These are phyloP conservation scores for Cladorhizidae sp. DNA, from an alignment of 37 sponge, comb jelly and placozoan species.

Conservation along the genomic window DNA sequence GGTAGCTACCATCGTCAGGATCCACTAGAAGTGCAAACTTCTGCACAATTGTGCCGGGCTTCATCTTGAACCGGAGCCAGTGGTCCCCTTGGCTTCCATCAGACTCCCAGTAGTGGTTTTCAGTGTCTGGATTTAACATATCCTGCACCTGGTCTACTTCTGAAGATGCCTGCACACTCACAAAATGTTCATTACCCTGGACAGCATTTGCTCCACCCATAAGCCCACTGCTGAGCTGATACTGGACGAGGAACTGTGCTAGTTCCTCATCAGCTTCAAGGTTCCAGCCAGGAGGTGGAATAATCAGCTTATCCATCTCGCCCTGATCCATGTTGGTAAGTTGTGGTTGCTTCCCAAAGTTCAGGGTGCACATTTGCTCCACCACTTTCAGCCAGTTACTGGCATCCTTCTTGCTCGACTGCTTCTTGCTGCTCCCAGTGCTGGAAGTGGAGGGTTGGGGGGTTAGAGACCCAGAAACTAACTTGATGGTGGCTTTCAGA, in stretches of 20 bases:
- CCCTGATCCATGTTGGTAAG: conserved; percentile 47
- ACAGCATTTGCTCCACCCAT: neutral
- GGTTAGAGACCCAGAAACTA: neutral
- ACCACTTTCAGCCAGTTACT: conserved; percentile 54
- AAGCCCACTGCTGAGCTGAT: conserved; percentile 3
- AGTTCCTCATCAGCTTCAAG: conserved; percentile 80
- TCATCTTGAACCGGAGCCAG: conserved; percentile 77
- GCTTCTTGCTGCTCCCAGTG: neutral
- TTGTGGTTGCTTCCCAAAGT: conserved; percentile 27
- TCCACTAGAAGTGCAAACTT: conserved; percentile 72
- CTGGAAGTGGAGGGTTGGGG: neutral
- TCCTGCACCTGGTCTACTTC: conserved; percentile 29
- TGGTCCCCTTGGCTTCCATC: conserved; percentile 69
- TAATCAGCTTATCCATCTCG: conserved; percentile 29
- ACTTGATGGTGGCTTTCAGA: conserved; percentile 32
- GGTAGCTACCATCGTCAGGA: conserved; percentile 81
- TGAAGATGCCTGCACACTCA: conserved; percentile 50
- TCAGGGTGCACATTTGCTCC: conserved; percentile 48
- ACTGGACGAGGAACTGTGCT: conserved; percentile 63
- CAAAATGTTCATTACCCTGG: conserved; percentile 40
- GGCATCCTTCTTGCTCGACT: conserved; percentile 22
- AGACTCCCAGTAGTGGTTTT: conserved; percentile 79
- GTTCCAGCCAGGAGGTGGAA: conserved; percentile 80
- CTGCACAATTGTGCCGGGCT: conserved; percentile 70
- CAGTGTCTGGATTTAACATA: conserved; percentile 54